A percentile compares a stretch with the other conserved stretches of the same genome.
phyloP scores from a whole-genome alignment of 2,113 vertebrate species.

The Xerus inauris region DNA sequence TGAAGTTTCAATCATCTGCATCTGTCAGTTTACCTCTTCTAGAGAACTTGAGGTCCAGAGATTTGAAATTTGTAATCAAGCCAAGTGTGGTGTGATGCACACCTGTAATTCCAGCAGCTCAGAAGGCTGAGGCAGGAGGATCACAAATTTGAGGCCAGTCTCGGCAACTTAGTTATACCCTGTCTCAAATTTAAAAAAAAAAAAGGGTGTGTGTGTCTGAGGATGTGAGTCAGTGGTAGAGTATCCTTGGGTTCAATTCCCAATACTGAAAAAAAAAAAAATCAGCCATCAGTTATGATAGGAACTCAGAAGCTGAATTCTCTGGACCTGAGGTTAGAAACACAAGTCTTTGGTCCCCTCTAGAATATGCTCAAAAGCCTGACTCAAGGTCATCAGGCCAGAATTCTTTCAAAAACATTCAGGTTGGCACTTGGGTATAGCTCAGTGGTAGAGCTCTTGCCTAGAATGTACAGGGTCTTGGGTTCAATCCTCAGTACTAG shows the following conservation, averaged over 20 bases:
- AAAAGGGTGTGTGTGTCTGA: no score
- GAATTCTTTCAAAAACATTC: neutral
- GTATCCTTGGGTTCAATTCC: no score
- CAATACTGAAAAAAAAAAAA: neutral
- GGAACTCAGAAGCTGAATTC: neutral
- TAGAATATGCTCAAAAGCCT: neutral
- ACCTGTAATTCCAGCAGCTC: no score
- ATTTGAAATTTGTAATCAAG: neutral
- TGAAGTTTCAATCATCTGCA: neutral
- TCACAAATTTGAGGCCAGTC: no score
- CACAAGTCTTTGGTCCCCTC: neutral
- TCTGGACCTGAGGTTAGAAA: neutral
- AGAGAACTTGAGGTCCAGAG: neutral
- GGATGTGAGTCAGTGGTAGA: no score
- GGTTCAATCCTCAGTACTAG: no score
- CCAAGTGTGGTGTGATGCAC: no score
- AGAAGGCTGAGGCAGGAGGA: no score
- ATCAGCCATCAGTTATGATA: neutral
- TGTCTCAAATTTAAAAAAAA: no score
- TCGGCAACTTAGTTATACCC: no score
- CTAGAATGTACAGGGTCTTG: no score
- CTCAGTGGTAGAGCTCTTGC: no score
- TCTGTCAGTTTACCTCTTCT: neutral
- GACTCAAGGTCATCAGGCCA: neutral
- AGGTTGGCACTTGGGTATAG: neutral